Evolutionary conservation across 1,140 invertebrate species (phyloP).

Genomic region (Drosophila nigrodunni): DNA sequence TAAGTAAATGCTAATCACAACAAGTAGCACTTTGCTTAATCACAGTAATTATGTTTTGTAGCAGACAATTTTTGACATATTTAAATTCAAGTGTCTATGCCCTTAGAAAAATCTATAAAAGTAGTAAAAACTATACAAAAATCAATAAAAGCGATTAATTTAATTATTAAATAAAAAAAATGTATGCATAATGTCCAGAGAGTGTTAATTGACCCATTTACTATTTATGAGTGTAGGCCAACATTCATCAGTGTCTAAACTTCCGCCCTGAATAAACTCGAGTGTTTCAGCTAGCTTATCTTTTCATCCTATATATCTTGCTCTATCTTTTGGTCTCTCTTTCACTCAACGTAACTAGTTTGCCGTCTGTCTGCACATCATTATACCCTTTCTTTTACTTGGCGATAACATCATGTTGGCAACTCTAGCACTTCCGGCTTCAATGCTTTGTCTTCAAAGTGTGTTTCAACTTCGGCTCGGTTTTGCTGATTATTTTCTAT

Average conservation of each 20-base stretch:
- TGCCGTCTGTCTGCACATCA: constrained; percentile 57
- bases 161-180: constrained; percentile 9
- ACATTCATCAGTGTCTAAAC: constrained; percentile 35
- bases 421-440: background rate
- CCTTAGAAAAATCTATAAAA: too few species aligned
- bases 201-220: constrained; percentile 32
- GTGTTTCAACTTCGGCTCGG: background rate
- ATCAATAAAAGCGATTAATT: too few species aligned
- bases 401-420: too few species aligned
- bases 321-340: background rate
- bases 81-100: too few species aligned
- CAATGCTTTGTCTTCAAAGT: constrained; percentile 26
- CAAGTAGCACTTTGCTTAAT: constrained; percentile 30
- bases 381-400: constrained; percentile 56
- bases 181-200: background rate
- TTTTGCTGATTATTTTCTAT: background rate
- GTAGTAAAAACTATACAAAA: too few species aligned
- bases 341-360: background rate
- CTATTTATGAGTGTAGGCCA: background rate
- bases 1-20: constrained; percentile 37
- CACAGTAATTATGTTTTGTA: too few species aligned
- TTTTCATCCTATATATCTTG: too few species aligned
- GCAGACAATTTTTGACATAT: too few species aligned
- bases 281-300: constrained; percentile 2
- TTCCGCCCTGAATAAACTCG: constrained; percentile 19